Percentiles rank a stretch among this genome's conserved stretches.
These are phyloP conservation scores for Eupithecia tripunctaria DNA, from an alignment of 2,888 invertebrate species.

Conservation along the genomic window DNA sequence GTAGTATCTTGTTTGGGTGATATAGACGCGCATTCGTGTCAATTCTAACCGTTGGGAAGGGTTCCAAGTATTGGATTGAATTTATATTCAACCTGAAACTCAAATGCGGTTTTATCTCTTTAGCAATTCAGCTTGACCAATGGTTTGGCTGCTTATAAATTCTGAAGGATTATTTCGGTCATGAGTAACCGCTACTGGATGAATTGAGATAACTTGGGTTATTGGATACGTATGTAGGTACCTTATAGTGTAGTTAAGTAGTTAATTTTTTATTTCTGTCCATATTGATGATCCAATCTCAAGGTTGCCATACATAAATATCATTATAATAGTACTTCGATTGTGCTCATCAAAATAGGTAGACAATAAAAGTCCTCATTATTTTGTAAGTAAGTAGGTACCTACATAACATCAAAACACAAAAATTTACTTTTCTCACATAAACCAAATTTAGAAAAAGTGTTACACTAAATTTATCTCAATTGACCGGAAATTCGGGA, in stretches of 20 bases:
- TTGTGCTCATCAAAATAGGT: background rate
- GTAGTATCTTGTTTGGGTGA: constrained; percentile 48
- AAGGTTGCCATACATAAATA: background rate
- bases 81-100: constrained; percentile 22
- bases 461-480: background rate
- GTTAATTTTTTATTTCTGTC: background rate
- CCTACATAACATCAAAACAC: background rate
- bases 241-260: background rate
- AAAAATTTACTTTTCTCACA: background rate
- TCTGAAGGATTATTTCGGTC: constrained; percentile 8
- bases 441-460: background rate
- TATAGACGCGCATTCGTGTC: constrained; percentile 42
- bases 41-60: constrained; percentile 32
- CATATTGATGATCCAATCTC: background rate
- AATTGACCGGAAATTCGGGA: background rate
- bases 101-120: constrained; percentile 16
- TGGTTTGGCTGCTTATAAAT: constrained; percentile 9
- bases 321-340: background rate
- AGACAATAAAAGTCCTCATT: background rate
- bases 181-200: background rate
- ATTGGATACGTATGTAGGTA: background rate
- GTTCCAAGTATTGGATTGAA: constrained; percentile 30
- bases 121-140: constrained; percentile 9
- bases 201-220: background rate
- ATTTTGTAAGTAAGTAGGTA: background rate